phyloP scores from a whole-genome alignment of 2,113 vertebrate genomes.

The Actinemys pallida region DNA sequence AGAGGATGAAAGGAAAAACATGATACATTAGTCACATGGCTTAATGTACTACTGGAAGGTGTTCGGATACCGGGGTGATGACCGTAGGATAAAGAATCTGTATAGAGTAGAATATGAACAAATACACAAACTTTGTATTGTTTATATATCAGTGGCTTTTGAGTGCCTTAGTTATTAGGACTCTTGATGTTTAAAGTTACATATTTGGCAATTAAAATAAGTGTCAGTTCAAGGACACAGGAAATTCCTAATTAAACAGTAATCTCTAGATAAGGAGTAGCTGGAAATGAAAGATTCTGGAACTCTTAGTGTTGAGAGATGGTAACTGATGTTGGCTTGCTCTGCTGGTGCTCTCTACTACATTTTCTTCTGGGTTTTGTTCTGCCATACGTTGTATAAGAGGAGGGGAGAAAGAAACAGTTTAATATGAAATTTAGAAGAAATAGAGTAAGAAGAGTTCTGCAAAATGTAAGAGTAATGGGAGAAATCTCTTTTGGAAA shows the following conservation, averaged over 20 bases:
- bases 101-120: background rate
- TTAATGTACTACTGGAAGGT: background rate
- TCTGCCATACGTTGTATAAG: background rate
- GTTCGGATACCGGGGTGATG: background rate
- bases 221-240: background rate
- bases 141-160: background rate
- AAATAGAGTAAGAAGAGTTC: rapidly evolving
- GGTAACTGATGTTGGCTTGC: background rate
- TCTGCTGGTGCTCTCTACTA: background rate
- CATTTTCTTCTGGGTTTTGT: background rate
- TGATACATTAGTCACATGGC: background rate
- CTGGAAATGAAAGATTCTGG: background rate
- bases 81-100: background rate
- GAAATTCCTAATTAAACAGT: background rate
- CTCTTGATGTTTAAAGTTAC: background rate
- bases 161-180: background rate
- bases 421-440: background rate
- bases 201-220: background rate
- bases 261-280: background rate
- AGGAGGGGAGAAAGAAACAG: rapidly evolving
- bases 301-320: background rate
- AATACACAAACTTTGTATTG: background rate
- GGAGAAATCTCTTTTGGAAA: background rate
- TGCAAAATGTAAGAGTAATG: background rate
- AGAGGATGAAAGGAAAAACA: background rate